These are phyloP conservation scores for Geopemphigus sp. DNA, from an alignment of 1,140 invertebrate species.

Conservation along the genomic window DNA sequence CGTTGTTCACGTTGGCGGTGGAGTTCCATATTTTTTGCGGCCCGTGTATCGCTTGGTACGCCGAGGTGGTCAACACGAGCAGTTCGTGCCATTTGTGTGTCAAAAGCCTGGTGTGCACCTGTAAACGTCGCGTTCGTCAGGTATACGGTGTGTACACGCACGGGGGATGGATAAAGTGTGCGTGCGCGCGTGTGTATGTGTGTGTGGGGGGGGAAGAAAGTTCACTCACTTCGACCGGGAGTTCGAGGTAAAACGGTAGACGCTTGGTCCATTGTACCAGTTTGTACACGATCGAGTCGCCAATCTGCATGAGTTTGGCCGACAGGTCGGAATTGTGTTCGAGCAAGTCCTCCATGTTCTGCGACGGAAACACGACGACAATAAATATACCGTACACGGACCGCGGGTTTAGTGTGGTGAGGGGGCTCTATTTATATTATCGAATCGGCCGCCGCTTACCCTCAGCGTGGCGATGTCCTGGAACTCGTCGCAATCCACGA, in stretches of 20 bases:
- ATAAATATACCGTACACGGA: not conserved
- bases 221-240: slow-evolving; percentile 75
- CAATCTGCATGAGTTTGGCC: slow-evolving; percentile 89
- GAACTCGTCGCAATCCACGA: slow-evolving; percentile 93
- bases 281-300: slow-evolving; percentile 93
- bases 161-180: too few species aligned
- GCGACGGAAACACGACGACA: slow-evolving; percentile 54
- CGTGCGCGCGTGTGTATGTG: too few species aligned
- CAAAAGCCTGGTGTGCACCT: slow-evolving; percentile 84
- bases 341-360: slow-evolving; percentile 85
- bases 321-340: slow-evolving; percentile 87
- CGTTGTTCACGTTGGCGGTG: slow-evolving; percentile 57
- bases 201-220: not conserved
- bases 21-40: slow-evolving; percentile 59
- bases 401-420: too few species aligned
- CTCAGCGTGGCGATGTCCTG: slow-evolving; percentile 86
- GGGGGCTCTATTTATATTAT: too few species aligned
- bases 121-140: too few species aligned
- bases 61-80: slow-evolving; percentile 87
- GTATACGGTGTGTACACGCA: too few species aligned
- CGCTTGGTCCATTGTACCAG: slow-evolving; percentile 98
- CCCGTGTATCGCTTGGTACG: slow-evolving; percentile 88
- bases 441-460: too few species aligned
- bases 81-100: slow-evolving; percentile 98
- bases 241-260: slow-evolving; percentile 92